Conservation (phyloP, 2,888 invertebrate genomes). For the Osmoderma eremita region DNA sequence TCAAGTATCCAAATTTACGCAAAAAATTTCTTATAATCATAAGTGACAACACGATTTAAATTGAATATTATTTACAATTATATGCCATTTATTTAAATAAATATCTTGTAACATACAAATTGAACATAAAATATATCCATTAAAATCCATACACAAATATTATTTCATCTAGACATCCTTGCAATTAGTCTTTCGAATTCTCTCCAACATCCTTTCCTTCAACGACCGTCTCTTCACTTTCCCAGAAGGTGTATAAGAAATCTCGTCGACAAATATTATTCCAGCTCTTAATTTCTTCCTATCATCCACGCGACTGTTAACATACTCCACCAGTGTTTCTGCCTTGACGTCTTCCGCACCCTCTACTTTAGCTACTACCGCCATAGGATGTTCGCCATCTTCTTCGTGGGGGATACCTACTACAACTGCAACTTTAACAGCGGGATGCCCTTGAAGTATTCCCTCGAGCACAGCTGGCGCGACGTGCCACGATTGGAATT, state of each 20-base stretch:
- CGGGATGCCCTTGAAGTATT: constrained; percentile 56
- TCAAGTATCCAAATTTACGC: too few species aligned
- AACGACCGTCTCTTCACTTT: constrained; percentile 52
- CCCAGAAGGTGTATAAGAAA: constrained; percentile 58
- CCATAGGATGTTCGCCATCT: constrained; percentile 79
- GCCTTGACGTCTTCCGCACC: constrained; percentile 61
- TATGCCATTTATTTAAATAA: too few species aligned
- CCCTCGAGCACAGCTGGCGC: constrained; percentile 56
- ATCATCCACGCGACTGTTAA: constrained; percentile 51
- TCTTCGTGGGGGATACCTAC: constrained; percentile 76
- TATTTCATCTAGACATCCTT: background rate
- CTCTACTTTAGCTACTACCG: constrained; percentile 70
- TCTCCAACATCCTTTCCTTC: constrained; percentile 28
- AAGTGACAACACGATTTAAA: too few species aligned
- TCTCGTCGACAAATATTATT: constrained; percentile 53
- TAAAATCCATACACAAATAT: too few species aligned
- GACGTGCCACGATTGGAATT: constrained; percentile 66
- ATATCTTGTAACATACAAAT: too few species aligned
- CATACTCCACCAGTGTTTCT: constrained; percentile 60
- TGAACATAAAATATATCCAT: too few species aligned
- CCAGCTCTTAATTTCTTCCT: constrained; percentile 57
- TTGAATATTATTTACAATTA: too few species aligned
- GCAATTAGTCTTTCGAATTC: background rate
- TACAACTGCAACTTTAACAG: constrained; percentile 77
- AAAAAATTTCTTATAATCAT: too few species aligned